Evolutionary conservation across 2,888 invertebrate genomes (phyloP).

Genomic region (Lepidochitona cinerea): DNA sequence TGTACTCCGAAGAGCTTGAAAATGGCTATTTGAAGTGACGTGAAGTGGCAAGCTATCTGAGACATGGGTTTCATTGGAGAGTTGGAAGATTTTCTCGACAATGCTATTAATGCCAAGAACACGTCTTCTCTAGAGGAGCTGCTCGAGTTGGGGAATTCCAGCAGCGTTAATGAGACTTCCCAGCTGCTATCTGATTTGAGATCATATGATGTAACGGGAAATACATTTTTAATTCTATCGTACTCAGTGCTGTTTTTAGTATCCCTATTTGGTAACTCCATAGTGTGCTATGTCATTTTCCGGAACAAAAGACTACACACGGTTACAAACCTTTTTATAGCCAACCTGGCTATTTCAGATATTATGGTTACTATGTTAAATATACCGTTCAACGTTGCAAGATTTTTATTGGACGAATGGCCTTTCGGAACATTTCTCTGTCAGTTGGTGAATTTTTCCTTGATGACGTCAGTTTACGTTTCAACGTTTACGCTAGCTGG

Average conservation of each 20-base stretch:
- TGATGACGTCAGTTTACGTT: constrained; percentile 71
- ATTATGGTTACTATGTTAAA: constrained; percentile 66
- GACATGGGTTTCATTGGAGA: constrained; percentile 31
- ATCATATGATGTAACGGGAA: constrained; percentile 18
- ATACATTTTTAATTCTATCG: constrained; percentile 37
- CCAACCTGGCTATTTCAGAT: constrained; percentile 63
- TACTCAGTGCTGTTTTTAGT: constrained; percentile 50
- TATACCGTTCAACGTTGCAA: constrained; percentile 71
- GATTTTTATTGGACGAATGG: constrained; percentile 70
- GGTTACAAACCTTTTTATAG: constrained; percentile 65
- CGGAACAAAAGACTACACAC: constrained; percentile 61
- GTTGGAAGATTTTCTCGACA: constrained; percentile 18
- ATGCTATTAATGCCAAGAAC: constrained; percentile 19
- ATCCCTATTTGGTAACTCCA: constrained; percentile 58
- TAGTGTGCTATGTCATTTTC: constrained; percentile 63
- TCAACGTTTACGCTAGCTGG: constrained; percentile 72
- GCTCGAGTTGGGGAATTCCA: constrained; percentile 14
- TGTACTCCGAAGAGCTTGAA: too few species aligned
- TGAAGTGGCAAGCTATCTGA: too few species aligned
- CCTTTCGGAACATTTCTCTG: constrained; percentile 71
- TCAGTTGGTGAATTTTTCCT: constrained; percentile 69
- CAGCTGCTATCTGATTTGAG: constrained; percentile 14
- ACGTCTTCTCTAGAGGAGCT: constrained; percentile 18
- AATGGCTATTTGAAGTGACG: too few species aligned
- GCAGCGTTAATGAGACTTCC: constrained; percentile 12